phyloP scores from a whole-genome alignment of 2,888 invertebrate genomes.

The Diploptera punctata region DNA sequence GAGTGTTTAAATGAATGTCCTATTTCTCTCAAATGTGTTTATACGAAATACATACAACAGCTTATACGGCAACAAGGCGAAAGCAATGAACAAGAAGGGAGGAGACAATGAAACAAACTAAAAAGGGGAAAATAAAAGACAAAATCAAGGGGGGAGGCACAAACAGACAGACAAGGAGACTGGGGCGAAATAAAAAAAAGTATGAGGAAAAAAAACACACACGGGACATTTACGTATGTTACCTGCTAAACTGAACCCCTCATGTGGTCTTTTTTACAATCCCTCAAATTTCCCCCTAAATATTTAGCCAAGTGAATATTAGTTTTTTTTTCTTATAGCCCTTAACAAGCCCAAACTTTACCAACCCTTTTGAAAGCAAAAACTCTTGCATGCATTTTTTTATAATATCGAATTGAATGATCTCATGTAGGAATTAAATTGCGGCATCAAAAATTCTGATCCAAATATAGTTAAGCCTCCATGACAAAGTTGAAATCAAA shows the following conservation, averaged over 20 bases:
- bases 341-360: no score
- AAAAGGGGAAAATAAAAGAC: background rate
- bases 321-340: no score
- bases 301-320: conserved; percentile 40
- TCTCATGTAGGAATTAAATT: no score
- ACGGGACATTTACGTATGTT: background rate
- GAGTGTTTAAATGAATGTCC: background rate
- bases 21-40: conserved; percentile 15
- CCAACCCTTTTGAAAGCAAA: no score
- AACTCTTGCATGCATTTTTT: no score
- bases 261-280: background rate
- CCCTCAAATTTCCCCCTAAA: conserved; percentile 38
- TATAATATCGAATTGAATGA: no score
- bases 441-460: no score
- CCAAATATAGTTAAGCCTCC: no score
- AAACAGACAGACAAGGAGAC: no score
- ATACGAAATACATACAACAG: conserved; percentile 17
- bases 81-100: background rate
- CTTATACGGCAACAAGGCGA: conserved; percentile 28
- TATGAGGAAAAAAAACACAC: background rate
- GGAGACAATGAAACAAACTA: background rate
- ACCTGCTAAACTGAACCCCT: conserved; percentile 9
- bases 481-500: no score
- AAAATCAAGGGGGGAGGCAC: background rate
- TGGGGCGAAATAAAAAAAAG: background rate